phyloP scores from a whole-genome alignment of 2,797 vertebrate species.

The Anguilla pacifica region DNA sequence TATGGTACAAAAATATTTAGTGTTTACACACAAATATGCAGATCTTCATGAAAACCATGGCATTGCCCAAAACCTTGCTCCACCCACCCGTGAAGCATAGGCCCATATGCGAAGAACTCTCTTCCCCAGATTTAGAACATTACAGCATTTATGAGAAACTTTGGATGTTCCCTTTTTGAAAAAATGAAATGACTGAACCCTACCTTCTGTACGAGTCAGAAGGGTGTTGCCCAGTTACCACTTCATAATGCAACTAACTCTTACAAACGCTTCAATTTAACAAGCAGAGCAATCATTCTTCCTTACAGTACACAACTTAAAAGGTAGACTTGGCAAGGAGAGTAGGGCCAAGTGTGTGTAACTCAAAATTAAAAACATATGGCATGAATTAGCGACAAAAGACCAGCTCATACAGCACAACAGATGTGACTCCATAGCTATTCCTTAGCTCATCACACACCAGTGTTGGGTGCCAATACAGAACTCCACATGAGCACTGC shows the following conservation, averaged over 20 bases:
- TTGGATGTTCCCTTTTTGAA: background rate
- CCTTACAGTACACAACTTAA: background rate
- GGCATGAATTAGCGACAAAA: background rate
- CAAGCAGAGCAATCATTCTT: background rate
- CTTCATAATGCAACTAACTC: background rate
- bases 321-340: background rate
- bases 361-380: background rate
- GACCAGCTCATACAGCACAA: background rate
- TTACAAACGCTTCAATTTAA: background rate
- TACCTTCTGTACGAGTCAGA: background rate
- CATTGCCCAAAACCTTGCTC: background rate
- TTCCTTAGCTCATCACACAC: background rate
- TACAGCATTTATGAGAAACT: background rate
- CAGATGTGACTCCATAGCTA: background rate
- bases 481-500: background rate
- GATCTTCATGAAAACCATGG: background rate
- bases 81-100: background rate
- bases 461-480: background rate
- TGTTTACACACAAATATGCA: background rate
- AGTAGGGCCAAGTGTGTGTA: background rate
- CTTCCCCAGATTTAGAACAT: background rate
- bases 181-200: background rate
- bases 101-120: background rate
- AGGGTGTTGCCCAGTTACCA: background rate
- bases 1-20: slow-evolving; percentile 15